Evolutionary conservation across 1,140 invertebrate species (phyloP).

Genomic region (Musca vetustissima): DNA sequence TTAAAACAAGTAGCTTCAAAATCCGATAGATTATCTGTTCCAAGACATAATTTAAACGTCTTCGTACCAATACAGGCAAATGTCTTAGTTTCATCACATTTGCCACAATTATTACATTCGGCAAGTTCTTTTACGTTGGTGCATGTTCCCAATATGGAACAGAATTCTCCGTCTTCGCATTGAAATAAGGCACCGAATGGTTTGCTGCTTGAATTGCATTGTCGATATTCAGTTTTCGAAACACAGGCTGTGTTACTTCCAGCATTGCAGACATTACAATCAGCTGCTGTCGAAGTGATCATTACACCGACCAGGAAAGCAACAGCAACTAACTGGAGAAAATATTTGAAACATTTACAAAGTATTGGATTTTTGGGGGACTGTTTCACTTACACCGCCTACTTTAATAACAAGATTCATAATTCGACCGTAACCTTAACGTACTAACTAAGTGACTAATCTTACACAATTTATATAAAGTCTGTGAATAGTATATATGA

Average conservation of each 20-base stretch:
- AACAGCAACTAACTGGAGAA: not conserved
- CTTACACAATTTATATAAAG: no score
- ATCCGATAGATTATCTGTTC: not conserved
- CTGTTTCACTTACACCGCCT: not conserved
- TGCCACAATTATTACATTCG: not conserved
- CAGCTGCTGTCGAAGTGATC: not conserved
- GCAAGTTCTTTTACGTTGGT: no score
- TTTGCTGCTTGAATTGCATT: not conserved
- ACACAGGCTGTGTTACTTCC: not conserved
- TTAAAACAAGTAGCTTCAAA: not conserved
- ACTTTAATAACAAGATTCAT: not conserved
- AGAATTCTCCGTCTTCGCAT: not conserved
- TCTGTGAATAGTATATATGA: no score
- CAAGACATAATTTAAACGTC: not conserved
- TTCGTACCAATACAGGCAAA: not conserved
- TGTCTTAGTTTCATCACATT: not conserved
- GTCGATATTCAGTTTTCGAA: not conserved
- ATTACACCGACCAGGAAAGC: no score
- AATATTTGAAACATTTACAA: not conserved
- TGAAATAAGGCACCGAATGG: not conserved
- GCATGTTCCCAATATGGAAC: not conserved
- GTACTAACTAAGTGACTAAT: no score
- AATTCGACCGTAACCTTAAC: not conserved
- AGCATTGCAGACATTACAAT: constrained; percentile 8
- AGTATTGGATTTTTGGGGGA: not conserved